Evolutionary conservation across 2,797 vertebrate species (phyloP).

Genomic region (Gambusia yucatana): DNA sequence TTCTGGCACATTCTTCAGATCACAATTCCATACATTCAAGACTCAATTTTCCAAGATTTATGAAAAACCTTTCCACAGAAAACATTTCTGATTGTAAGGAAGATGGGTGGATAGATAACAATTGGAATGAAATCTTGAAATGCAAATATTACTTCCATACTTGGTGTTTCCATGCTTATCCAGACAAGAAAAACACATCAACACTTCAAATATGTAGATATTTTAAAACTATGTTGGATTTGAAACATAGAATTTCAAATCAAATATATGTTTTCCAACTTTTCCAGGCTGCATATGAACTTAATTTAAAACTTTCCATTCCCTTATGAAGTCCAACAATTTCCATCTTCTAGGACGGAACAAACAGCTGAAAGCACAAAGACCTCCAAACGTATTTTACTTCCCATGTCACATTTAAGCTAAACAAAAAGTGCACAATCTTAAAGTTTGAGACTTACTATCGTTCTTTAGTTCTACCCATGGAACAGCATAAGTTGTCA

Average conservation of each 20-base stretch:
- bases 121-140: background rate
- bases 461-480: background rate
- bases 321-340: background rate
- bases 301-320: background rate
- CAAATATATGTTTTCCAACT: background rate
- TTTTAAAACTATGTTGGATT: too few species aligned
- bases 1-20: background rate
- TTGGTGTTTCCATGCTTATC: background rate
- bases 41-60: background rate
- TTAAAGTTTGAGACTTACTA: background rate
- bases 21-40: background rate
- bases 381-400: background rate
- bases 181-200: background rate
- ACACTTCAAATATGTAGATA: background rate
- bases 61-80: background rate
- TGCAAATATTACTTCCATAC: background rate
- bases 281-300: background rate
- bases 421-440: slow-evolving; percentile 3
- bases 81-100: background rate
- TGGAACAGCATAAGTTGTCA: background rate
- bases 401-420: background rate
- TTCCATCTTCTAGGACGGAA: background rate
- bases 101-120: background rate
- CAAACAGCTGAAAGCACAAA: background rate
- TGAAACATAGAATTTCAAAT: background rate